Evolutionary conservation across 2,797 vertebrate genomes (phyloP), one percentile per base, ranked within the genome.

Genomic region (Pelodytes ibericus): DNA sequence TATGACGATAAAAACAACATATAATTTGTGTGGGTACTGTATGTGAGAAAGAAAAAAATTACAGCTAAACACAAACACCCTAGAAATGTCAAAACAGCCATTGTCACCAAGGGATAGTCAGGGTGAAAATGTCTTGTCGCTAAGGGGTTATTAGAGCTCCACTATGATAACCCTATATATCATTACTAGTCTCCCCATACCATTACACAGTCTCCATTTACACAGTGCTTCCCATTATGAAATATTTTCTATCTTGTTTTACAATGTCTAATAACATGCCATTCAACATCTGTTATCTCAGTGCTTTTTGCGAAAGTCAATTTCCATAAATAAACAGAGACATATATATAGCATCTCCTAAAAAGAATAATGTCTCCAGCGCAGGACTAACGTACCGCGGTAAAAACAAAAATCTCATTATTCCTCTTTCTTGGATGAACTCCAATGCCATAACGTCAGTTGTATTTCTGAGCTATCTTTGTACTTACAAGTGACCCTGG

Each of bases 381-480:
- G 36, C 36, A 59, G 25, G 20, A 5, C 13, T 27, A 39, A 16
- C 20, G 15, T 22, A 18, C 33, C 62, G 22, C 41, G 62, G 7
- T 25, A 61, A 51, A 72, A 41, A 33, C 4, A 26, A 47, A 39
- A 26, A 62, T 56, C n/a, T 53, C 47, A 63, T 62, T 72, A 72
- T 51, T 51, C 22, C 31, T 61, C 20, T 27, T 53, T 22, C 22
- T 24, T 39, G 49, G 11, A 53, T 16, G 24, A 53, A 53, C 2
- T 7, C 22, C 49, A 53, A 53, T 53, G n/a, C 49, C 22, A 53
- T 24, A 24, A 20, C 11, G 20, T 53, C 49, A 53, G 22, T 22
- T 20, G 49, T 22, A 24, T 53, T 53, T 20, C 49, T 53, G n/a
- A 22, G 49, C 20, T 7, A 53, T 53, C n/a, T 53, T 53, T 20